Evolutionary conservation across 2,888 invertebrate genomes (phyloP), one percentile per base, ranked within the genome.

Genomic region (Eurytoma californica): DNA sequence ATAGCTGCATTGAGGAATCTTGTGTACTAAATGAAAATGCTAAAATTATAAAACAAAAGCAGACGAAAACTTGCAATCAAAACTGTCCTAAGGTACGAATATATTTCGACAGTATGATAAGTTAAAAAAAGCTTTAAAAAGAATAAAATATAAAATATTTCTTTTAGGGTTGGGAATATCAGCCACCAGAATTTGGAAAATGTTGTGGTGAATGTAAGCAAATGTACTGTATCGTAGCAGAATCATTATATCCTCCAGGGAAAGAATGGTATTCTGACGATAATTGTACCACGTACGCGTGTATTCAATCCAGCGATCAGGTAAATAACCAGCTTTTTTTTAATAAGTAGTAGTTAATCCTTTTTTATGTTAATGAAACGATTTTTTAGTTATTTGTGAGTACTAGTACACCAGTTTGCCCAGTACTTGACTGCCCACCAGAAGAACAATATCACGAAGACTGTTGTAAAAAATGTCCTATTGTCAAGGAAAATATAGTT

Each of bases 181-280:
- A 84, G 57, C 83, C 85, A 28, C 83, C 88, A 12, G 66, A 83
- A 7, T 61, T 81, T 24, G 87, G 86, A 24, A 86, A 87, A 20
- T 95, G 95, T 88, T 95, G 95, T 84, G 95, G 95, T 0, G 91
- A 90, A 61, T 95, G 95, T 83, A 90, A 91, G 55, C 93, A 93
- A 86, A 90, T 90, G 0, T 90, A 91, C 28, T 95, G 95, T 77
- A 86, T 93, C 0, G 88, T 92, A 2, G 92, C 91, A 0, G 92
- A 92, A 0, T 86, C 89, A 0, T 83, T 93, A 0, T 91, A 92
- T 65, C 84, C 90, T 30, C 91, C 93, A 0, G 93, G 92, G n/a
- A 89, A 91, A 0, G 90, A 88, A 0, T 95, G 95, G 95, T 87
- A 88, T 9, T 94, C 94, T 0, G 82, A 87, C 0, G 94, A 95